Conservation (phyloP, 2,113 vertebrate species). For the Naja naja region DNA sequence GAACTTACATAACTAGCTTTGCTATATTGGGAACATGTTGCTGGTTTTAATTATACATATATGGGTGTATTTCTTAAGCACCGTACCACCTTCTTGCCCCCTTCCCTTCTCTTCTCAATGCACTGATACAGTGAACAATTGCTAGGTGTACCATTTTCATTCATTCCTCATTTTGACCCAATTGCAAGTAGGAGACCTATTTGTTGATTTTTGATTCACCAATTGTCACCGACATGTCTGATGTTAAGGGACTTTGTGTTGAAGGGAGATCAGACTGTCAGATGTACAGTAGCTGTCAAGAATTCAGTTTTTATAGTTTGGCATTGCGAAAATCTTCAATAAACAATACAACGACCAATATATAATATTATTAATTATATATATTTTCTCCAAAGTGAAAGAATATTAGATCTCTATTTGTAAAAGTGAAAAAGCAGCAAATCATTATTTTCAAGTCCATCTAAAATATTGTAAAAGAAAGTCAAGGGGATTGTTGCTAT, state of each 20-base stretch:
- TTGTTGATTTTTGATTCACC: conserved; percentile 35
- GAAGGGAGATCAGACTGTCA: conserved; percentile 25
- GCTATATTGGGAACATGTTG: conserved; percentile 60
- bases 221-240: conserved; percentile 1
- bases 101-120: conserved; percentile 49
- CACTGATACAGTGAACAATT: conserved; percentile 51
- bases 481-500: conserved; percentile 24
- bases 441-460: conserved; percentile 14
- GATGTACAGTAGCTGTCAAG: conserved; percentile 4
- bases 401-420: conserved; percentile 20
- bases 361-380: background rate
- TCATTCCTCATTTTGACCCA: conserved; percentile 24
- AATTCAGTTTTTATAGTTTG: background rate
- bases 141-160: conserved; percentile 32
- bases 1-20: conserved; percentile 57
- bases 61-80: conserved; percentile 51
- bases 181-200: conserved; percentile 26
- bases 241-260: conserved; percentile 34
- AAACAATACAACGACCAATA: background rate
- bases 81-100: conserved; percentile 53
- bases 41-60: conserved; percentile 63
- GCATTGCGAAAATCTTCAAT: conserved; percentile 10
- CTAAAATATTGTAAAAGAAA: conserved; percentile 22
- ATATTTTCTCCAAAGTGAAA: background rate
- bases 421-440: background rate